Conservation (phyloP, 2,888 invertebrate genomes). For the Stenodema calcarata region DNA sequence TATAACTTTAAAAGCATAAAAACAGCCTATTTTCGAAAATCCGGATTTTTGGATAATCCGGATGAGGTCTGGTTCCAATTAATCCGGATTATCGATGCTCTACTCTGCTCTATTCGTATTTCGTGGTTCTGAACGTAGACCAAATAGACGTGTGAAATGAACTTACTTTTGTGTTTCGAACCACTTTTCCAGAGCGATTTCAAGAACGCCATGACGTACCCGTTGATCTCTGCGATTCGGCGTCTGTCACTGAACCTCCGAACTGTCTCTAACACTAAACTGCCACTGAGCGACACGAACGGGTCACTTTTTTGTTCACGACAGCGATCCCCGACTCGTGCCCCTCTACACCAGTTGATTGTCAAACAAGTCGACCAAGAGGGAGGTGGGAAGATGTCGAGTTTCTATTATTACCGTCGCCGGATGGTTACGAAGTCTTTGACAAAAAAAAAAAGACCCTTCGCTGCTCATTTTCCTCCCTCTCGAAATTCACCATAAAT, state of each 20-base stretch:
- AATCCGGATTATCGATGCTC: too few species aligned
- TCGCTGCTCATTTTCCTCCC: too few species aligned
- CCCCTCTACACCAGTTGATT: not conserved
- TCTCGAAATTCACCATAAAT: too few species aligned
- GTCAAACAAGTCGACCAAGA: not conserved
- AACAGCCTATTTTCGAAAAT: too few species aligned
- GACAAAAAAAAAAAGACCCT: too few species aligned
- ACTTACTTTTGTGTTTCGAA: conserved; percentile 55
- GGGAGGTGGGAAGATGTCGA: not conserved
- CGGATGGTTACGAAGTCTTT: not conserved
- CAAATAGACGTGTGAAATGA: too few species aligned
- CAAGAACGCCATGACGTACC: conserved; percentile 51
- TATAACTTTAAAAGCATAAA: too few species aligned
- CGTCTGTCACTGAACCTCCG: not conserved
- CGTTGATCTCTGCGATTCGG: not conserved
- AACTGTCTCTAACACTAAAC: not conserved
- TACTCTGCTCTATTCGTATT: not conserved
- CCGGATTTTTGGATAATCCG: too few species aligned
- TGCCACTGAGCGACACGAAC: not conserved
- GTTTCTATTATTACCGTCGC: not conserved
- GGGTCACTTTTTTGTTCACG: not conserved
- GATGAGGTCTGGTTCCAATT: too few species aligned
- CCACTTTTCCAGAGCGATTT: conserved; percentile 52
- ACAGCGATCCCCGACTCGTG: not conserved
- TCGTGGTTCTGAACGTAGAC: too few species aligned